Evolutionary conservation across 1,140 invertebrate genomes (phyloP), one percentile per base, ranked within the genome.

Genomic region (Belonocnema kinseyi): DNA sequence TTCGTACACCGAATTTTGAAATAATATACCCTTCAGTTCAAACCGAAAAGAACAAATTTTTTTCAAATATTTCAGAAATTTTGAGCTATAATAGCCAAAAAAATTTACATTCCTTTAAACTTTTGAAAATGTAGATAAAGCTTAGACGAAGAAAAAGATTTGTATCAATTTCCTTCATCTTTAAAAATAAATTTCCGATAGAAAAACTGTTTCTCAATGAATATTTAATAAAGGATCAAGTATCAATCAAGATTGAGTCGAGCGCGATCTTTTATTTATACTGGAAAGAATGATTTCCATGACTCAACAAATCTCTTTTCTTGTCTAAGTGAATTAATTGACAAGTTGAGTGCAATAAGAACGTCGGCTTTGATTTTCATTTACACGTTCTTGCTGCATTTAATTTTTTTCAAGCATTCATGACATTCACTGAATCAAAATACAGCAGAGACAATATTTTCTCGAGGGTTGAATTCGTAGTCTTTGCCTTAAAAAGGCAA

Each of bases 301-400:
- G 61, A 66, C 61, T 66, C 61, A 66, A 66, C 61, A 66, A 66
- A 66, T 66, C 61, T 66, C 61, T 66, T 66, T 14, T 40, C 26
- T 66, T 33, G 61, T 66, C 61, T 66, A 66, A 33, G 61, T 66
- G 61, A 66, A 66, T 66, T 40, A 66, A 66, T 66, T 66, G 61
- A 66, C 61, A 66, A 66, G 26, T 66, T 66, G 61, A 66, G 61
- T 66, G 61, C 61, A 66, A 66, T 40, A 66, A 66, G 61, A 26
- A 66, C 61, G 61, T 66, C 61, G 58, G 14, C 33, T 66, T 66
- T 66, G 26, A 66, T 66, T 66, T 66, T 66, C 61, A 66, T 66
- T 66, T 66, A 66, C 61, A 66, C 61, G 61, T 66, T 66, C 61
- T 66, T 66, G 61, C n/a, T 40, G 33, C 61, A 66, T 40, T 66